Evolutionary conservation across 2,113 vertebrate genomes (phyloP), one percentile per base, ranked within the genome.

Genomic region (Stigmatopora argus): DNA sequence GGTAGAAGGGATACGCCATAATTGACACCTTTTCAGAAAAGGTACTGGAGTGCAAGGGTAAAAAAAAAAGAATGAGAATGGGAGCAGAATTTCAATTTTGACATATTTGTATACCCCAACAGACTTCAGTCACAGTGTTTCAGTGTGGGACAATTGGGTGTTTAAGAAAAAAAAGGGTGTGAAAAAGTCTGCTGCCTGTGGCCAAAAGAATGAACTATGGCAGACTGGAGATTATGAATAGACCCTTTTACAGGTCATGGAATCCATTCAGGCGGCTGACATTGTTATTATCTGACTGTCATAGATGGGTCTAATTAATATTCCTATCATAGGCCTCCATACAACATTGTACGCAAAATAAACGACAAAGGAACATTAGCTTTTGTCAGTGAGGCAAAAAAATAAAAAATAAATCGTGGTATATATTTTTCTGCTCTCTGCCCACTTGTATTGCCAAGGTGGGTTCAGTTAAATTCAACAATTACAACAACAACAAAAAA

Each of bases 221-320:
- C 92, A 91, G 92, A 92, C 90, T 92, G 90, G 93, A 93, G 93
- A 91, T 89, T 88, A 79, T 98, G 94, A 98, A 97, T 95, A 83
- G 93, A 87, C 13, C 90, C 92, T 94, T 95, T 96, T 93, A 94
- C 96, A 98, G 95, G 95, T 98, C 97, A 98, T 85, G 85, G 94
- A 89, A 87, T 92, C 94, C 87, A 94, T 97, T 99, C 93, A 97
- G 78, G 83, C 85, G 71, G 59, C 85, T 90, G 92, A 94, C 94
- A 94, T 93, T 94, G 93, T 96, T 94, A 94, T 94, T 95, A 93
- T 94, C 89, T 85, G 60, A 91, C 87, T 90, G 90, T 95, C 94
- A 96, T 94, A 93, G 93, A 96, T 93, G 92, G 90, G 81, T 90
- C 93, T 97, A 94, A 95, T 98, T 98, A 94, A 96, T 96, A 98